Evolutionary conservation across 2,113 vertebrate species (phyloP), one percentile per base, ranked within the genome.

Genomic region (Poecile atricapillus): DNA sequence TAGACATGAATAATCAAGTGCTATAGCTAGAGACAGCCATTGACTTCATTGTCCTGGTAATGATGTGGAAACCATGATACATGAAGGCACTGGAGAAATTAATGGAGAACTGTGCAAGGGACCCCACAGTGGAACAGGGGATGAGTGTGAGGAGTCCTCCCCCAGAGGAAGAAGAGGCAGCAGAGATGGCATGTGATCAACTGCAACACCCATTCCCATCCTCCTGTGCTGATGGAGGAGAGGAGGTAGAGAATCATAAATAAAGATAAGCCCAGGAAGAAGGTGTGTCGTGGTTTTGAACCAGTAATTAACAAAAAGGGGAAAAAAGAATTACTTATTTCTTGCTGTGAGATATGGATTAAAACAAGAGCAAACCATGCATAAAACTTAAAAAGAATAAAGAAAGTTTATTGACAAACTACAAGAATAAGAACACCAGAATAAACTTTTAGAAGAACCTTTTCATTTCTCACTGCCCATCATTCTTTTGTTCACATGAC

Each of bases 101-200:
- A 3, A 25, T 22, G 11, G 65, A 79, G 9, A 14, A 43, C 14
- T 43, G 20, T 33, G 24, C 37, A 39, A n/a, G 20, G 24, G 16
- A 25, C n/a, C 13, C 20, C 7, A 30, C 3, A 21, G 9, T 49
- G 31, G 9, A 70, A 39, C 9, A 25, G 15, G 30, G 35, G 24
- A 49, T 41, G n/a, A 27, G 31, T 31, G 18, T 56, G 25, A 64
- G 21, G 17, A 43, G 7, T 73, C 14, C 25, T 50, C 7, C 10
- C 21, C 2, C 35, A 23, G 35, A 35, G 17, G 21, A 73, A 30
- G 49, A 49, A 49, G 14, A 31, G 19, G 8, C 11, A 73, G 14
- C 21, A 43, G 35, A 56, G 16, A 35, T 11, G 30, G 28, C 0
- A 0, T 28, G 13, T n/a, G 19, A 41, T 23, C 23, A 30, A 49